phyloP scores from a whole-genome alignment of 1,140 invertebrate species.

The Drosophila hydei region DNA sequence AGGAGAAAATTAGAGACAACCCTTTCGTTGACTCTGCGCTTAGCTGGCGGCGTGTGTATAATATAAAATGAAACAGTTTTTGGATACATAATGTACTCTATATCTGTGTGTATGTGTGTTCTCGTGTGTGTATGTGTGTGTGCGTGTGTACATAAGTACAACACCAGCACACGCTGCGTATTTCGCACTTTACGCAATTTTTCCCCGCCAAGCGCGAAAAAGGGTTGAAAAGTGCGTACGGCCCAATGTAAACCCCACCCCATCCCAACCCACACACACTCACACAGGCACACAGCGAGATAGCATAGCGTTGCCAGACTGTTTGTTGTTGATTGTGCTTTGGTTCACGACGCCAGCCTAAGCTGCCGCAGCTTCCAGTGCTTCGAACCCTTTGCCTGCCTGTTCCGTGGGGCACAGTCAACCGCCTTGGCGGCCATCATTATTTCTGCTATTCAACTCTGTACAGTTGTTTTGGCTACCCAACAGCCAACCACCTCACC shows the following conservation, averaged over 20 bases:
- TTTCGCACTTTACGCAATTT: constrained; percentile 80
- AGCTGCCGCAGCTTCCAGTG: constrained; percentile 31
- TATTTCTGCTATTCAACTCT: constrained; percentile 61
- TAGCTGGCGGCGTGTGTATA: constrained; percentile 33
- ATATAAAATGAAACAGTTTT: constrained; percentile 67
- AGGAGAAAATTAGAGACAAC: constrained; percentile 46
- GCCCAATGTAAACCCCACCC: constrained; percentile 49
- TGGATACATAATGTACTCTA: constrained; percentile 63
- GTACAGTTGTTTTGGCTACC: constrained; percentile 26
- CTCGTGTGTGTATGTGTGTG: constrained; percentile 29
- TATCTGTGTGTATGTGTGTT: constrained; percentile 21
- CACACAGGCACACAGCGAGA: constrained; percentile 28
- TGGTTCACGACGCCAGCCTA: constrained; percentile 30
- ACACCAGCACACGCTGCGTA: constrained; percentile 39
- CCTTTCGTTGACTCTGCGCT: constrained; percentile 5
- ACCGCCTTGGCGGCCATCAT: constrained; percentile 65
- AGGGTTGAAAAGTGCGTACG: constrained; percentile 80
- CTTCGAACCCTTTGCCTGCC: constrained; percentile 29
- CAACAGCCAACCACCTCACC: background rate
- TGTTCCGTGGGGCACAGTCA: constrained; percentile 18
- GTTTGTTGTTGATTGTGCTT: constrained; percentile 48
- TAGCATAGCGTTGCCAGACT: constrained; percentile 64
- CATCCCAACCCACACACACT: constrained; percentile 20
- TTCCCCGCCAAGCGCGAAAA: constrained; percentile 75
- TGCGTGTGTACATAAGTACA: constrained; percentile 34